Evolutionary conservation across 2,888 invertebrate genomes (phyloP).

Genomic region (Tetragonula carbonaria): DNA sequence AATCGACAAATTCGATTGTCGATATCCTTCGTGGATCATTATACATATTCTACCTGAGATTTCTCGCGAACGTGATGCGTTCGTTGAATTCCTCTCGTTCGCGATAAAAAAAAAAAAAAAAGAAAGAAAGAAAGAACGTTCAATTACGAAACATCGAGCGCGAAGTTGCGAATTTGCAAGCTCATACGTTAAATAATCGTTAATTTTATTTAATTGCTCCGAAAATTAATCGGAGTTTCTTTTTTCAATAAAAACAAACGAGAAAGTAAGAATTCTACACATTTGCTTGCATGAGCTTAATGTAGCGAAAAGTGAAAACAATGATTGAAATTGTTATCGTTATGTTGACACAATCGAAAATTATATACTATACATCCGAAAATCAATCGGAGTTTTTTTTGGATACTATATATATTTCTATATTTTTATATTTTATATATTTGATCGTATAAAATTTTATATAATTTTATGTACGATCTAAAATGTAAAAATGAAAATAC

Average conservation of each 20-base stretch:
- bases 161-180: neutral
- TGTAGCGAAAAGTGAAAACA: neutral
- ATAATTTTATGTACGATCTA: too few relatives aligned
- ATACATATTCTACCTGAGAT: constrained; percentile 49
- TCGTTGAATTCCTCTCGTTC: constrained; percentile 22
- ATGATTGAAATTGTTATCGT: neutral
- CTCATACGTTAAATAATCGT: constrained; percentile 14
- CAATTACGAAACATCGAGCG: constrained; percentile 42
- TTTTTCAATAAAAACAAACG: neutral
- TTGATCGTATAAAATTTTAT: too few relatives aligned
- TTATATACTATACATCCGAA: neutral
- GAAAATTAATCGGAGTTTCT: constrained; percentile 3
- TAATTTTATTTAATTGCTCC: neutral
- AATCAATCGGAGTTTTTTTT: neutral
- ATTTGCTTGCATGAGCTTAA: constrained; percentile 40
- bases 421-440: neutral
- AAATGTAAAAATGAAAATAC: too few relatives aligned
- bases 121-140: neutral
- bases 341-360: neutral
- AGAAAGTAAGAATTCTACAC: neutral
- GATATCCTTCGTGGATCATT: constrained; percentile 11
- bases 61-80: constrained; percentile 25
- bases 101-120: neutral
- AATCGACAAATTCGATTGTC: constrained; percentile 8
- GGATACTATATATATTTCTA: neutral